These are phyloP conservation scores for Phrixothrix hirtus DNA, from an alignment of 2,888 invertebrate species.

Conservation along the genomic window DNA sequence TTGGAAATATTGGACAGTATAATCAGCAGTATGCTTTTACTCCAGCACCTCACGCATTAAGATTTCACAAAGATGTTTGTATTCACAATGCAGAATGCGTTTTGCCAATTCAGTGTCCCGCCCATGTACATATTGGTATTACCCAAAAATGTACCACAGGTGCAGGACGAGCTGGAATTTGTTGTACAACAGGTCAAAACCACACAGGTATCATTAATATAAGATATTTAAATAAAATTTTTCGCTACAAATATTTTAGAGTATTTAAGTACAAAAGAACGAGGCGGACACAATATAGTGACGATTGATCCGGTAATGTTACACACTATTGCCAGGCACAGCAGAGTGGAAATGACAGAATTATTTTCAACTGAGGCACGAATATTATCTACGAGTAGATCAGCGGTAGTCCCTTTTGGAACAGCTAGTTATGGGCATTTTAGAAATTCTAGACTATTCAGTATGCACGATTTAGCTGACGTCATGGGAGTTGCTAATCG, in stretches of 20 bases:
- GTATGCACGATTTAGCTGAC: slow-evolving; percentile 51
- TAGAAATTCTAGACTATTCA: slow-evolving; percentile 49
- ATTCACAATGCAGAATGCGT: slow-evolving; percentile 61
- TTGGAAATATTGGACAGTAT: slow-evolving; percentile 10
- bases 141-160: slow-evolving; percentile 59
- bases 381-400: slow-evolving; percentile 50
- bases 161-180: slow-evolving; percentile 60
- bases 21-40: slow-evolving; percentile 34
- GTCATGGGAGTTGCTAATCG: slow-evolving; percentile 55
- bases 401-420: slow-evolving; percentile 52
- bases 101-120: slow-evolving; percentile 68
- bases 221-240: no score
- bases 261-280: slow-evolving; percentile 7
- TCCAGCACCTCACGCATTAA: slow-evolving; percentile 30
- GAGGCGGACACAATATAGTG: slow-evolving; percentile 16
- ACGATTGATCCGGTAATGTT: slow-evolving; percentile 33
- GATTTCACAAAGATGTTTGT: slow-evolving; percentile 48
- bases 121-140: slow-evolving; percentile 56
- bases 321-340: slow-evolving; percentile 39
- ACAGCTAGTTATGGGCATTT: slow-evolving; percentile 56
- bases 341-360: slow-evolving; percentile 50
- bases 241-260: slow-evolving; percentile 4
- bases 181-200: slow-evolving; percentile 65
- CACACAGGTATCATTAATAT: slow-evolving; percentile 59
- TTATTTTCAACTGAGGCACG: slow-evolving; percentile 51